phyloP scores from a whole-genome alignment of 2,113 vertebrate genomes.

The Geococcyx californianus region DNA sequence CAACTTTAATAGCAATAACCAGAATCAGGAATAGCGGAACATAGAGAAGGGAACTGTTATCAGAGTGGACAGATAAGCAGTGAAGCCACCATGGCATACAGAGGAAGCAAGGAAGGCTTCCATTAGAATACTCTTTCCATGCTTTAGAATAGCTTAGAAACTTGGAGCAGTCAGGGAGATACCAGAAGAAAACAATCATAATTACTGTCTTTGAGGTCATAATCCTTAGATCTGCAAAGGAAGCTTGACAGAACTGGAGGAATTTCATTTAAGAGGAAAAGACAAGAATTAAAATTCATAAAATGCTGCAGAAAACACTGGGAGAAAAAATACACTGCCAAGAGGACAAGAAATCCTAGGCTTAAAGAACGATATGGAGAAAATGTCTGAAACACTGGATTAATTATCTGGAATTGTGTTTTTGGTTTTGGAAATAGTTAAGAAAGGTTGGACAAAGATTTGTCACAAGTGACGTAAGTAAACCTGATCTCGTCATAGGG shows the following conservation, averaged over 20 bases:
- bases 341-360: not conserved
- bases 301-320: not conserved
- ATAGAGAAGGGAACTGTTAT: not conserved
- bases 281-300: not conserved
- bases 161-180: not conserved
- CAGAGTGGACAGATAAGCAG: not conserved
- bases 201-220: not conserved
- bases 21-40: not conserved
- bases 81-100: not conserved
- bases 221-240: not conserved
- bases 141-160: not conserved
- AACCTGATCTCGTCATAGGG: not conserved
- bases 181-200: not conserved
- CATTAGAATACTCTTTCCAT: not conserved
- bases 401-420: not conserved
- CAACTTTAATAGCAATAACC: not conserved
- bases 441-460: not conserved
- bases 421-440: not conserved
- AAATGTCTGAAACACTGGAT: not conserved
- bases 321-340: not conserved
- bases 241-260: not conserved
- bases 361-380: not conserved
- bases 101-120: not conserved
- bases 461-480: not conserved
- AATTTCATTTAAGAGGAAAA: not conserved